These are phyloP conservation scores for Helobdella robusta DNA, from an alignment of 2,888 invertebrate genomes.

Conservation along the genomic window DNA sequence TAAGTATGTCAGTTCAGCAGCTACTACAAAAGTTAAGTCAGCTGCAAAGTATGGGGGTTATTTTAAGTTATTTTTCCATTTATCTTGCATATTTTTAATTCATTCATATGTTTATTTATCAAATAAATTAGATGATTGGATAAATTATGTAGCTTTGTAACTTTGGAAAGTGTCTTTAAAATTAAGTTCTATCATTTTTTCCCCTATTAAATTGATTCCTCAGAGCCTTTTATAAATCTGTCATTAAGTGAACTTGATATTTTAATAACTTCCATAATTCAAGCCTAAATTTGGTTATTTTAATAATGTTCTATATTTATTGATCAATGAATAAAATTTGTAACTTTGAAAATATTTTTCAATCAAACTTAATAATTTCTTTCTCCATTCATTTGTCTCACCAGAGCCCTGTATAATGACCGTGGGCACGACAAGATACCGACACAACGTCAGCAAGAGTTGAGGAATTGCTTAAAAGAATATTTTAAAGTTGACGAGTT, in stretches of 20 bases:
- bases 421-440: conserved; percentile 53
- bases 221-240: too few relatives aligned
- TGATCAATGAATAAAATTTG: not conserved
- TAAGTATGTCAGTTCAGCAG: conserved; percentile 37
- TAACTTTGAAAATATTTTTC: not conserved
- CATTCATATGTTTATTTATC: not conserved
- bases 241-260: too few relatives aligned
- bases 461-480: conserved; percentile 53
- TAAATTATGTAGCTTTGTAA: too few relatives aligned
- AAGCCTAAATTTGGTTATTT: too few relatives aligned
- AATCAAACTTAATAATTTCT: not conserved
- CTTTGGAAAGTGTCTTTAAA: too few relatives aligned
- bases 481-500: conserved; percentile 53
- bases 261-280: too few relatives aligned
- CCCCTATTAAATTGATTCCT: too few relatives aligned
- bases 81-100: not conserved
- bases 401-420: conserved; percentile 12
- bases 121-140: too few relatives aligned
- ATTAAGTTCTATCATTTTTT: too few relatives aligned
- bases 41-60: conserved; percentile 44
- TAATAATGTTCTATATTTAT: conserved; percentile 1
- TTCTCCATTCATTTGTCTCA: too few relatives aligned
- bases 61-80: not conserved
- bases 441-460: conserved; percentile 50
- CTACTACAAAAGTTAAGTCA: conserved; percentile 43